These are phyloP conservation scores for Sebastes kiyomatsui DNA, from an alignment of 2,797 vertebrate genomes.

Conservation along the genomic window DNA sequence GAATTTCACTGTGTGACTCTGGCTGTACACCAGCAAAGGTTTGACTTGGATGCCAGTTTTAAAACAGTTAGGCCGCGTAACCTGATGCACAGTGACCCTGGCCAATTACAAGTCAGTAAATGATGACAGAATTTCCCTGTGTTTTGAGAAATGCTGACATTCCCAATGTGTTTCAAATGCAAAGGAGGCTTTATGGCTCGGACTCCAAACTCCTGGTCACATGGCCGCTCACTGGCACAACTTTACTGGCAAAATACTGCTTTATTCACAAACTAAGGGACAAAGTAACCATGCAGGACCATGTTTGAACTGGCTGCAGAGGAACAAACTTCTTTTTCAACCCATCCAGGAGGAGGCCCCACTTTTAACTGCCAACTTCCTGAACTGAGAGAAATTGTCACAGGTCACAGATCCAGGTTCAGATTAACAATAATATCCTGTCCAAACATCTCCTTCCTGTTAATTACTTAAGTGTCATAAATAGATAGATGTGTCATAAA, in stretches of 20 bases:
- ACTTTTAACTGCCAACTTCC: slow-evolving; percentile 49
- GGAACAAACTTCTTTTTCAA: slow-evolving; percentile 43
- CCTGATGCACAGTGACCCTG: not conserved
- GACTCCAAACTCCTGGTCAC: slow-evolving; percentile 22
- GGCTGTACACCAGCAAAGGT: slow-evolving; percentile 32
- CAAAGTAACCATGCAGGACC: slow-evolving; percentile 20
- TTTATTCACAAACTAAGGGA: slow-evolving; percentile 38
- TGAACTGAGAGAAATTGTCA: slow-evolving; percentile 30
- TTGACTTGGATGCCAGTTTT: slow-evolving; percentile 17
- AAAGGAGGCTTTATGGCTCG: not conserved
- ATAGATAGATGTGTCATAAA: not conserved
- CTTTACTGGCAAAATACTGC: slow-evolving; percentile 21
- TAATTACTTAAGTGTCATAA: not conserved
- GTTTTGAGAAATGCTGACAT: slow-evolving; percentile 9
- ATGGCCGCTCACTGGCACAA: slow-evolving; percentile 37
- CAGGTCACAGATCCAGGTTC: slow-evolving; percentile 24
- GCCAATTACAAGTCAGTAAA: slow-evolving; percentile 3
- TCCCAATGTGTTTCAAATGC: not conserved
- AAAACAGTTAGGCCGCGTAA: slow-evolving; percentile 6
- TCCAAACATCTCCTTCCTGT: slow-evolving; percentile 8
- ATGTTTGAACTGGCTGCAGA: slow-evolving; percentile 27
- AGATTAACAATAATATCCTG: slow-evolving; percentile 28
- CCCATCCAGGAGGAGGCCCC: slow-evolving; percentile 16
- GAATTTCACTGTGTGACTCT: slow-evolving; percentile 52
- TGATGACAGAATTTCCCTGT: not conserved